Evolutionary conservation across 2,797 vertebrate genomes (phyloP).

Genomic region (Clarias platycephalus): DNA sequence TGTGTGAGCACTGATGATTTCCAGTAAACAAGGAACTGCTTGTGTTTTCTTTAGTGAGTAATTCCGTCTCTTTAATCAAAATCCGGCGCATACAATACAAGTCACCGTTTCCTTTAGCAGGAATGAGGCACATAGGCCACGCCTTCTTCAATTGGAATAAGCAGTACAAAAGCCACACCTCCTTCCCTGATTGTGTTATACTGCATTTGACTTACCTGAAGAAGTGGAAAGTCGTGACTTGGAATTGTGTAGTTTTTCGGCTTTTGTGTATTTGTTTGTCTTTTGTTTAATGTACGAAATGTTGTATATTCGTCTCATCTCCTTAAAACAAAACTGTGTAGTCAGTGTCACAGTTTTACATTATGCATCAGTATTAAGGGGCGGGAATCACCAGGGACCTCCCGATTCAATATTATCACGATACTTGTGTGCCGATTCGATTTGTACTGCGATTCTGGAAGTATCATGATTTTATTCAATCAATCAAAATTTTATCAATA

Average conservation of each 20-base stretch:
- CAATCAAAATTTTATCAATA: too few species aligned
- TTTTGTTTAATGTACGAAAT: neutral
- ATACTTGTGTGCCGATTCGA: too few species aligned
- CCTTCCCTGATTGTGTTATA: neutral
- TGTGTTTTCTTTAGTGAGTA: neutral
- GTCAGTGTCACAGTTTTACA: neutral
- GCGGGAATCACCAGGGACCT: too few species aligned
- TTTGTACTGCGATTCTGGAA: too few species aligned
- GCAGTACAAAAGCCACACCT: neutral
- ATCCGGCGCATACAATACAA: too few species aligned
- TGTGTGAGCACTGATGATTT: slow-evolving; percentile 33
- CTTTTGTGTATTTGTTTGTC: neutral
- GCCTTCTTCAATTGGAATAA: neutral
- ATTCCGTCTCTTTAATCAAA: neutral
- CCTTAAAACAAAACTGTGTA: neutral
- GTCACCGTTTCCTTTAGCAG: neutral
- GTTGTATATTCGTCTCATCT: too few species aligned
- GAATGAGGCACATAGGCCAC: too few species aligned
- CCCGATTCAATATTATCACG: too few species aligned
- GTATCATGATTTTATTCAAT: too few species aligned
- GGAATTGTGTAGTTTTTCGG: neutral
- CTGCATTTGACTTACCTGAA: neutral
- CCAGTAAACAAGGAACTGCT: slow-evolving; percentile 7
- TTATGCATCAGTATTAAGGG: neutral
- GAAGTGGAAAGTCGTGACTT: neutral